Base-by-base conservation (phyloP, 2,797 vertebrate genomes). In the Sphenodon punctatus region DNA sequence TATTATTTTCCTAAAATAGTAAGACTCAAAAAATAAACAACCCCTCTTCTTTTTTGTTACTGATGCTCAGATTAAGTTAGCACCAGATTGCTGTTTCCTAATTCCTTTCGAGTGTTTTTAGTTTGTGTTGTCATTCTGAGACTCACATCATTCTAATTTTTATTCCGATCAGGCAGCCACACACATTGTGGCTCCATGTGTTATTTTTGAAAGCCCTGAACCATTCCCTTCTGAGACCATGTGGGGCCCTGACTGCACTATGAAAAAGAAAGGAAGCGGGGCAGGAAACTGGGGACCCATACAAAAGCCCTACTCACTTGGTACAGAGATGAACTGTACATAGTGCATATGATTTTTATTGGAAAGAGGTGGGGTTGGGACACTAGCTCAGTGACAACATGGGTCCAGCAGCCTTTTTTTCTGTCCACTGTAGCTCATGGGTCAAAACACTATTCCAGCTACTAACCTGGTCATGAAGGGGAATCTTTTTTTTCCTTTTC, bases 391-490 rank as follows among this genome's bases (percentile, higher is more conserved):
- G 51, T 5, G 16, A n/a, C 16, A 11, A 11, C 55, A 9, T 55
- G 55, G 10, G 20, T 32, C 53, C 10, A 55, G 9, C 30, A 32
- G 32, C 17, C 15, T 19, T 32, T n/a, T n/a, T n/a, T n/a, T n/a
- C n/a, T n/a, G n/a, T n/a, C n/a, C n/a, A n/a, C n/a, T n/a, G n/a
- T n/a, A 61, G 73, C 25, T 49, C 59, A 51, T 23, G 64, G 66
- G 73, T 59, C 77, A 81, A 89, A 75, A 75, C 88, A 5, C 61
- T 58, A 80, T 76, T 78, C 72, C 82, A 90, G 45, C 73, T 80
- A 20, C 86, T 61, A 55, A 27, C 8, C 51, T 32, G 69, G 6
- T 15, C 85, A 17, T 51, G 77, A 73, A 78, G 83, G 75, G 27
- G 67, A 49, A n/a, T n/a, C n/a, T n/a, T n/a, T n/a, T n/a, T n/a